Evolutionary conservation across 2,888 invertebrate species (phyloP).

Genomic region (Erynnis tages): DNA sequence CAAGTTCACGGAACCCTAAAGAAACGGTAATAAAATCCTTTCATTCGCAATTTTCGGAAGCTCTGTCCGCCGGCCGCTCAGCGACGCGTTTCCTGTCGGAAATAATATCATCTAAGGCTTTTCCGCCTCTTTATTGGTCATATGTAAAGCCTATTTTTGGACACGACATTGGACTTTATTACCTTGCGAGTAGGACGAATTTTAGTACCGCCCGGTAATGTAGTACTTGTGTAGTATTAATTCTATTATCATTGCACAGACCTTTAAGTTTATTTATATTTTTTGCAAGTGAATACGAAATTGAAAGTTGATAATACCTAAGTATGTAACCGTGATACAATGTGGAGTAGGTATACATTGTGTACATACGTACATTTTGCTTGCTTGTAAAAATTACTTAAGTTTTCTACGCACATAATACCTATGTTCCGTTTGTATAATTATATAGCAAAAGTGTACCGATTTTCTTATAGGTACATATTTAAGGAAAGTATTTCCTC

Average conservation of each 20-base stretch:
- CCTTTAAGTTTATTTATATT: no score
- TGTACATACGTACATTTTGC: no score
- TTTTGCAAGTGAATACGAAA: no score
- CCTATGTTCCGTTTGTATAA: no score
- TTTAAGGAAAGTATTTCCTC: neutral
- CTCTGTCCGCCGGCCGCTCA: slow-evolving; percentile 34
- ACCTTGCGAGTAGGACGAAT: neutral
- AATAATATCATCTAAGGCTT: slow-evolving; percentile 65
- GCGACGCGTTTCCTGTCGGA: slow-evolving; percentile 50
- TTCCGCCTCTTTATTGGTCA: slow-evolving; percentile 67
- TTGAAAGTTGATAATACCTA: no score
- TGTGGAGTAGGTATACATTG: no score
- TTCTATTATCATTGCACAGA: slow-evolving; percentile 25
- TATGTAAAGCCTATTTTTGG: slow-evolving; percentile 41
- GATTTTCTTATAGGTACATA: neutral
- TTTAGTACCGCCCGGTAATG: slow-evolving; percentile 13
- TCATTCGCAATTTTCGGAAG: slow-evolving; percentile 5
- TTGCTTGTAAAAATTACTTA: no score
- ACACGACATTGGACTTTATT: slow-evolving; percentile 17
- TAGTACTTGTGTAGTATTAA: slow-evolving; percentile 8
- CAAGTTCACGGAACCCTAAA: slow-evolving; percentile 3
- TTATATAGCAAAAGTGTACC: neutral
- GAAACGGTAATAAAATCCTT: neutral
- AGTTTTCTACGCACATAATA: neutral
- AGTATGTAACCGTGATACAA: no score